Evolutionary conservation across 2,888 invertebrate species (phyloP), one percentile per base, ranked within the genome.

Genomic region (Eupithecia dodoneata): DNA sequence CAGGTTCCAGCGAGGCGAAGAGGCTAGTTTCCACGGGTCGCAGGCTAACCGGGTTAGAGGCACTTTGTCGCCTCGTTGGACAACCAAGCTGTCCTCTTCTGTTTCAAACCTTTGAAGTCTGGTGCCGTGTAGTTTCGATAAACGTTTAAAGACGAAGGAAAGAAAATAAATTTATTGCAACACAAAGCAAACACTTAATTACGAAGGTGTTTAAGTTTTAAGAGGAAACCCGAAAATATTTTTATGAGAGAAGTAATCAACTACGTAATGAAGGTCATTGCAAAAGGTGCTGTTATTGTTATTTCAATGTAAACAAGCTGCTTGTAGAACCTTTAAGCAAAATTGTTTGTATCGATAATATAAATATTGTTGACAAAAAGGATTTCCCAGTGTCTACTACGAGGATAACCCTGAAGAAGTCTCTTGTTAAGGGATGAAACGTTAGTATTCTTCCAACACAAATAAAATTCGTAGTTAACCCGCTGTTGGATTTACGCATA

Each of bases 1-100:
- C 42, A 70, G 65, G 72, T 65, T 49, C 72, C 72, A 75, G 72
- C 59, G 75, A 74, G 73, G 76, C 71, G 76, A 73, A 69, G 59
- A 76, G 76, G 70, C 42, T 76, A 74, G 73, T 80, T 77, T 78
- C 79, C 73, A 73, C 79, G 82, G 80, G 73, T 78, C 79, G 78
- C 67, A 72, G 74, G 73, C 71, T 80, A 82, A 81, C 82, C 75
- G 52, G 82, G 82, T 80, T 81, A 79, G 78, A 71, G 72, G 74
- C 73, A 76, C 76, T 80, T 81, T 79, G 59, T 63, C 80, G 80
- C 66, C 69, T 75, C 76, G 79, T 72, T 80, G 80, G 73, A 75
- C 80, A 76, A 47, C 69, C 41, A 63, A 79, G 76, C 71, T 72
- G 76, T 73, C 77, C 74, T 78, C 75, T 76, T 78, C 76, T 73